These are phyloP conservation scores for Globicephala melas DNA, from an alignment of 2,113 vertebrate genomes.

Conservation along the genomic window DNA sequence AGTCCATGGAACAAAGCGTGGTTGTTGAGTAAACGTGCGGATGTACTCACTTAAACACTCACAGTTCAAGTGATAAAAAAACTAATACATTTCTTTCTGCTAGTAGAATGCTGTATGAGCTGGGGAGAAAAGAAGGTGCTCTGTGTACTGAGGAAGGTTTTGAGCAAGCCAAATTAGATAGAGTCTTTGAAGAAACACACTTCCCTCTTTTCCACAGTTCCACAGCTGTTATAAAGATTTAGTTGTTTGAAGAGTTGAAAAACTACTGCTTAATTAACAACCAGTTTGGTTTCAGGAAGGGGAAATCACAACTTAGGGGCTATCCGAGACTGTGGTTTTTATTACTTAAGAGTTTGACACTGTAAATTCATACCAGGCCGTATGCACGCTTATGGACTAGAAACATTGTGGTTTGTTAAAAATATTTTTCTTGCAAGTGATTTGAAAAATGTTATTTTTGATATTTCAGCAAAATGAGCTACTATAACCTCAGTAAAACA, in stretches of 20 bases:
- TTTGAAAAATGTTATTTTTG: slow-evolving; percentile 19
- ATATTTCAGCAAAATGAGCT: slow-evolving; percentile 37
- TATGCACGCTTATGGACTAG: neutral
- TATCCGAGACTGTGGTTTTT: neutral
- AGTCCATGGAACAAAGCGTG: neutral
- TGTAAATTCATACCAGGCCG: neutral
- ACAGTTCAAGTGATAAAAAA: neutral
- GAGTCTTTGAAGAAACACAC: slow-evolving; percentile 2
- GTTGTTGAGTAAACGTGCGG: neutral
- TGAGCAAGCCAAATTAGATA: slow-evolving; percentile 14
- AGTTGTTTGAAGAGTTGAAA: slow-evolving; percentile 52
- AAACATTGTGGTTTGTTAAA: slow-evolving; percentile 31
- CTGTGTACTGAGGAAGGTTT: slow-evolving; percentile 9
- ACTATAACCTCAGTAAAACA: slow-evolving; percentile 1
- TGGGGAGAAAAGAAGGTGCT: neutral
- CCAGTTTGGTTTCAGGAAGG: neutral
- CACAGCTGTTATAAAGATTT: slow-evolving; percentile 44
- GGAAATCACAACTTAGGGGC: neutral
- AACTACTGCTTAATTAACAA: neutral
- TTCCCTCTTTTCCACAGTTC: slow-evolving; percentile 22
- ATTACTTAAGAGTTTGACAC: neutral
- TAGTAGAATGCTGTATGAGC: neutral
- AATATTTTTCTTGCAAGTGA: slow-evolving; percentile 42
- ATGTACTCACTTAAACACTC: neutral
- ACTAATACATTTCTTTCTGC: neutral